These are phyloP conservation scores for Drosophila nigricruria DNA, from an alignment of 2,888 invertebrate species.

Conservation along the genomic window DNA sequence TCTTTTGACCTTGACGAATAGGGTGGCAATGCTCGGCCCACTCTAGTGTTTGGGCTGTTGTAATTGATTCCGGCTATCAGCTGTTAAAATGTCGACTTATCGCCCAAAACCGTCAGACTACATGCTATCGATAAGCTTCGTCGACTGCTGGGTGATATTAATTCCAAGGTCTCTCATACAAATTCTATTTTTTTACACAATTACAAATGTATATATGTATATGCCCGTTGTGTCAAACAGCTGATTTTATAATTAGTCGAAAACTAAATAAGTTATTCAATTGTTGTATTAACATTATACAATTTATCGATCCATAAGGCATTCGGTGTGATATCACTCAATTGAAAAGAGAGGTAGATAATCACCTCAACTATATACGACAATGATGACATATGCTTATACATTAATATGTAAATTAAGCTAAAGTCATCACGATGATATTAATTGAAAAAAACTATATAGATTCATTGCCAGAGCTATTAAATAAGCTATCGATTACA, in stretches of 20 bases:
- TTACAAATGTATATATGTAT: neutral
- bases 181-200: neutral
- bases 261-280: neutral
- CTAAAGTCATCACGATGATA: neutral
- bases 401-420: neutral
- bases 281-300: neutral
- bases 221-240: neutral
- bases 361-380: neutral
- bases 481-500: neutral
- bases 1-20: slow-evolving; percentile 42
- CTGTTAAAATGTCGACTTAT: slow-evolving; percentile 42
- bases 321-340: neutral
- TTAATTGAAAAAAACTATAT: neutral
- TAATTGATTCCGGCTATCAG: slow-evolving; percentile 50
- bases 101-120: slow-evolving; percentile 24
- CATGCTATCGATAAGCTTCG: slow-evolving; percentile 44
- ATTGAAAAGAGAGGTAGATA: neutral
- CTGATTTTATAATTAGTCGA: slow-evolving; percentile 18
- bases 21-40: slow-evolving; percentile 38
- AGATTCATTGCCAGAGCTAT: neutral
- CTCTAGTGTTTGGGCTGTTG: slow-evolving; percentile 19
- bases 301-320: neutral
- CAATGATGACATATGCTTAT: neutral
- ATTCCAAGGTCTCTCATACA: slow-evolving; percentile 48
- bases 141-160: slow-evolving; percentile 39